Conservation (phyloP, 2,888 invertebrate species). For the Axea sp. region DNA sequence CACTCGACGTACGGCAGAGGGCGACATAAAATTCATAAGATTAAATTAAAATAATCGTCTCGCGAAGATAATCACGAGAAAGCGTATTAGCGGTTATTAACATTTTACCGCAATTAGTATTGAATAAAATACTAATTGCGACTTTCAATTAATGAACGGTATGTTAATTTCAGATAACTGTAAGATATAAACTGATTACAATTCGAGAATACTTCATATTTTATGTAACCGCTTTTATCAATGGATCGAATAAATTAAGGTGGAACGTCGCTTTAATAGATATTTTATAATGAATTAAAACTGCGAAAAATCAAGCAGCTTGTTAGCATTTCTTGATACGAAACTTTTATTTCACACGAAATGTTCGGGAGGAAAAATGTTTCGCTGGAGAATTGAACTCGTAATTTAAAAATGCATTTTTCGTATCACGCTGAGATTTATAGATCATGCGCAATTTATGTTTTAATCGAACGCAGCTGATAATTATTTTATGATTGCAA, state of each 20-base stretch:
- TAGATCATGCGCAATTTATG: conserved; percentile 21
- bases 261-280: conserved; percentile 9
- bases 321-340: conserved; percentile 21
- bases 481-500: conserved; percentile 46
- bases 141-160: conserved; percentile 40
- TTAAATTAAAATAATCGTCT: conserved; percentile 16
- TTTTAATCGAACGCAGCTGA: conserved; percentile 15
- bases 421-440: conserved; percentile 10
- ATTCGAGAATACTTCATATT: conserved; percentile 38
- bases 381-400: conserved; percentile 1
- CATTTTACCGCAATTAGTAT: conserved; percentile 29
- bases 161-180: conserved; percentile 41
- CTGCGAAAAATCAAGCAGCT: conserved; percentile 1
- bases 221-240: conserved; percentile 40
- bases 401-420: conserved; percentile 30
- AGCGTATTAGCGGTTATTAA: conserved; percentile 30
- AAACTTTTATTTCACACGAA: conserved; percentile 7
- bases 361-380: neutral
- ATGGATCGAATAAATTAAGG: conserved; percentile 34
- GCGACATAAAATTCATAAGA: conserved; percentile 8
- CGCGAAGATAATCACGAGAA: conserved; percentile 13
- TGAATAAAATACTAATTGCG: conserved; percentile 38
- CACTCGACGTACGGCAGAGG: conserved; percentile 8
- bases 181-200: conserved; percentile 39
- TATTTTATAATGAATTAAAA: conserved; percentile 26